Evolutionary conservation across 2,113 vertebrate genomes (phyloP).

Genomic region (Apodemus sylvaticus): DNA sequence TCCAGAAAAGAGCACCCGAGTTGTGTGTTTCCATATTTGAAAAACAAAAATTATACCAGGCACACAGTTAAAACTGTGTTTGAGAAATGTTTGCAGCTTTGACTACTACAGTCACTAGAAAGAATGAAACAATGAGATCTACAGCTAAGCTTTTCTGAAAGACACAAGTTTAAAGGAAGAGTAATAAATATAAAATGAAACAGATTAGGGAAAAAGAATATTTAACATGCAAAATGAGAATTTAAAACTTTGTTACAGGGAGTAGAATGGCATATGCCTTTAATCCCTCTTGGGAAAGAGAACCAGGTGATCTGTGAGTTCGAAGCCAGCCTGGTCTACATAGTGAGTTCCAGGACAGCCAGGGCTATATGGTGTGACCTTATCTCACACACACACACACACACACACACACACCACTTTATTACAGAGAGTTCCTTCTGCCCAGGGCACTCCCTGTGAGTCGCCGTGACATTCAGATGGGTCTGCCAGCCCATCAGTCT

Average conservation of each 20-base stretch:
- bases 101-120: neutral
- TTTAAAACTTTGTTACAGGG: neutral
- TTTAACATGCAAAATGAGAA: constrained; percentile 27
- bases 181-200: neutral
- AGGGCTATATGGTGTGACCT: neutral
- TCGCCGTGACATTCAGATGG: neutral
- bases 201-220: neutral
- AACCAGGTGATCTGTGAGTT: neutral
- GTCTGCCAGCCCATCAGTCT: neutral
- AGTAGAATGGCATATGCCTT: neutral
- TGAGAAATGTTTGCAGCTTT: neutral
- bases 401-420: neutral
- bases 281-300: neutral
- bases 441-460: neutral
- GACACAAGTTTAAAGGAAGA: neutral
- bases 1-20: neutral
- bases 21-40: neutral
- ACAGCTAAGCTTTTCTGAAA: neutral
- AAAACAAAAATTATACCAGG: neutral
- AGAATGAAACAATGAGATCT: neutral
- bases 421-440: neutral
- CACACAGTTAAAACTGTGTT: neutral
- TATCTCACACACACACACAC: neutral
- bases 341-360: neutral
- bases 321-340: neutral